Evolutionary conservation across 2,797 vertebrate species (phyloP).

Genomic region (Enteromius afrohamiltoni): DNA sequence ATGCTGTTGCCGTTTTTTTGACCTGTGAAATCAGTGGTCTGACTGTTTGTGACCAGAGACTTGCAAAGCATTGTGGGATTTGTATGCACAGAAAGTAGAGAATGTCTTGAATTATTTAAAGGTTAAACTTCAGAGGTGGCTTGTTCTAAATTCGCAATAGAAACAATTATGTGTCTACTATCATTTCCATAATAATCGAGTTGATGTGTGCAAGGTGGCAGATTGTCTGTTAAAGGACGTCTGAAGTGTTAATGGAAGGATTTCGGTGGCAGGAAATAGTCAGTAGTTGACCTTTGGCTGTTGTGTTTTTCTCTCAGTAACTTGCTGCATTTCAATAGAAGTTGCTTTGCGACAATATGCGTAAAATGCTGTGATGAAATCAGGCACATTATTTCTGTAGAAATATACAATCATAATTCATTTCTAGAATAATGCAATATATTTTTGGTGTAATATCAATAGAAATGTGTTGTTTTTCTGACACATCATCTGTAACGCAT

Average conservation of each 20-base stretch:
- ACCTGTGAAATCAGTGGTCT: not conserved
- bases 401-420: constrained; percentile 32
- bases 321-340: constrained; percentile 39
- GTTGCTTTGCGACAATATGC: constrained; percentile 17
- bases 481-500: constrained; percentile 43
- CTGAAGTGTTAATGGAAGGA: not conserved
- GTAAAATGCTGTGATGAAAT: constrained; percentile 38
- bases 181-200: not conserved
- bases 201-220: not conserved
- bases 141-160: not conserved
- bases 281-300: constrained; percentile 29
- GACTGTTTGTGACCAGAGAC: constrained; percentile 1
- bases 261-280: constrained; percentile 7
- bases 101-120: constrained; percentile 21
- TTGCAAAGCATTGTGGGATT: constrained; percentile 19
- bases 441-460: constrained; percentile 48
- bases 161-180: not conserved
- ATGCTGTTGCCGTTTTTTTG: not conserved
- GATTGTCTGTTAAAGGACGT: not conserved
- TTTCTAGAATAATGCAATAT: constrained; percentile 58
- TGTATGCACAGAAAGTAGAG: constrained; percentile 24
- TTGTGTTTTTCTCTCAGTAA: constrained; percentile 30
- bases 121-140: not conserved
- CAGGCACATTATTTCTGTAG: constrained; percentile 41
- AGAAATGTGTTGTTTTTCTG: constrained; percentile 29